phyloP scores from a whole-genome alignment of 2,113 vertebrate species.

The Cygnus buccinator region DNA sequence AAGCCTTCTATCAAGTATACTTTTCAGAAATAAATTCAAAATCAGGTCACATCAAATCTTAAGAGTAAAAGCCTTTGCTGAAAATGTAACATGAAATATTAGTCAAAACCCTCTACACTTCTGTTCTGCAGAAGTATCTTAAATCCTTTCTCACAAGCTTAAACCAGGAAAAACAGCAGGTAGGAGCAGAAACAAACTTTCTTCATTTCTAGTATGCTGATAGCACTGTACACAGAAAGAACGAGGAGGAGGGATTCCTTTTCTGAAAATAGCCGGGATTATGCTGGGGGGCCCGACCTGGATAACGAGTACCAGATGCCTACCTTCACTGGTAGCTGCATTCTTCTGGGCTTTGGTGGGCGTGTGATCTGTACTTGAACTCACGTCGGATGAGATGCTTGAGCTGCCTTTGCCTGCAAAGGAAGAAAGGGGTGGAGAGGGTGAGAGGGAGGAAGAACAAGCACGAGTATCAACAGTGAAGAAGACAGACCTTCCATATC shows the following conservation, averaged over 20 bases:
- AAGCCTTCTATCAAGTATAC: not conserved
- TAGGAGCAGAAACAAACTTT: not conserved
- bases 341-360: constrained; percentile 95
- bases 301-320: constrained; percentile 85
- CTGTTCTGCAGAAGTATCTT: not conserved
- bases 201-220: constrained; percentile 57
- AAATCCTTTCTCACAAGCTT: not conserved
- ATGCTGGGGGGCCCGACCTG: not conserved
- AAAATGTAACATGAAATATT: not conserved
- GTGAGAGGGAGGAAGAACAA: not conserved
- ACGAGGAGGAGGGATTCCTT: not conserved
- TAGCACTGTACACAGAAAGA: not conserved
- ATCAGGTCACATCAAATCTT: not conserved
- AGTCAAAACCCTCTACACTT: not conserved
- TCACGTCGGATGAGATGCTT: constrained; percentile 99
- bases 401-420: constrained; percentile 97
- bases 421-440: constrained; percentile 5
- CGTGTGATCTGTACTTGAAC: constrained; percentile 98
- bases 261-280: constrained; percentile 61
- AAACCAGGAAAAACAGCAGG: not conserved
- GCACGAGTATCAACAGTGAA: not conserved
- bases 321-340: constrained; percentile 98
- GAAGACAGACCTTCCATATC: not conserved
- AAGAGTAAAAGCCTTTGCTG: not conserved
- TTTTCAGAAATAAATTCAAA: not conserved